These are phyloP conservation scores for Silurus glanis DNA, from an alignment of 2,113 vertebrate genomes.

Conservation along the genomic window DNA sequence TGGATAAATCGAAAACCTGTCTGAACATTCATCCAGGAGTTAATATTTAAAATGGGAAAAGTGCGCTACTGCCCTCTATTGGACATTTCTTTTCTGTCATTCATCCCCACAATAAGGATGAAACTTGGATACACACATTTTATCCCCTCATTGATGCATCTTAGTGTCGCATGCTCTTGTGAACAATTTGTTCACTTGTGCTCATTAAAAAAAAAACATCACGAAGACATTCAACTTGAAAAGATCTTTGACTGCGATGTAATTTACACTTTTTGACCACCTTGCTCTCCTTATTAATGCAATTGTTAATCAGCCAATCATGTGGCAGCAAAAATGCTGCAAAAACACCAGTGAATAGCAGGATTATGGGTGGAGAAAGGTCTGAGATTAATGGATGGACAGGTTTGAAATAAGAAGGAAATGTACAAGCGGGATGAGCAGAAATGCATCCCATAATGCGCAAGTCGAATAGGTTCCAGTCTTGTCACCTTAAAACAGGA, in stretches of 20 bases:
- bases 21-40: neutral
- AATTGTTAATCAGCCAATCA: neutral
- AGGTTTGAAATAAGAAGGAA: neutral
- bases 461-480: neutral
- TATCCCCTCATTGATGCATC: neutral
- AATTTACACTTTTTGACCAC: neutral
- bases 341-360: neutral
- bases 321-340: neutral
- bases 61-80: slow-evolving; percentile 37
- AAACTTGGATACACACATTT: neutral
- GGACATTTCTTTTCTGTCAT: neutral
- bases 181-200: neutral
- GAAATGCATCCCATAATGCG: neutral
- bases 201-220: neutral
- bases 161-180: neutral
- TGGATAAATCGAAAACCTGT: neutral
- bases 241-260: neutral
- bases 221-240: neutral
- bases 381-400: neutral
- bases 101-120: too few species aligned
- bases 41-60: neutral
- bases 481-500: neutral
- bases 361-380: neutral
- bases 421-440: neutral
- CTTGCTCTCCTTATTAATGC: neutral